A percentile compares a stretch with the other conserved stretches of the same genome.
Conservation (phyloP, 2,888 invertebrate species). For the Caenorhabditis sp. region DNA sequence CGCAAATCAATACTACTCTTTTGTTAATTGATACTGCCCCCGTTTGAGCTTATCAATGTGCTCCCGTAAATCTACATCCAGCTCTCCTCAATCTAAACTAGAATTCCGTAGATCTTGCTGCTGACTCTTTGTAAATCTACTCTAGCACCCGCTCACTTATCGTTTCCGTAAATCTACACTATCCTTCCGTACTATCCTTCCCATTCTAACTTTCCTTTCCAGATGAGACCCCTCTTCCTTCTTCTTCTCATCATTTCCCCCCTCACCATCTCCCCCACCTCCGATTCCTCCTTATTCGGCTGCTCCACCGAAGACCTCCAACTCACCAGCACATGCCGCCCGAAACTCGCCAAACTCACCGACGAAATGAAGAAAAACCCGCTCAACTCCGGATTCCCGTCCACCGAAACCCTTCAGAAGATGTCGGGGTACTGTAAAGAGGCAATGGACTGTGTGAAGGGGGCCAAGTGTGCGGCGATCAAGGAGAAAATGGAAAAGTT, state of each 20-base stretch:
- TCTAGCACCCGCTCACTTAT: too few species aligned
- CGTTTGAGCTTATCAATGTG: too few species aligned
- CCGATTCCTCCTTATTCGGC: slow-evolving; percentile 17
- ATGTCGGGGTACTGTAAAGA: slow-evolving; percentile 45
- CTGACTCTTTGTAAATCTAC: too few species aligned
- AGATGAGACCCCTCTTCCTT: neutral
- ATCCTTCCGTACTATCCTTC: too few species aligned
- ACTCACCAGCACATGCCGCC: slow-evolving; percentile 37
- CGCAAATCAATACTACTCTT: too few species aligned
- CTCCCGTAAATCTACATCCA: too few species aligned
- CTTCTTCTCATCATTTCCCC: neutral
- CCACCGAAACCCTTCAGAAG: slow-evolving; percentile 41
- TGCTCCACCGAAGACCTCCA: slow-evolving; percentile 45
- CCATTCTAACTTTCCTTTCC: neutral
- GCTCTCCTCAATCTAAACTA: too few species aligned
- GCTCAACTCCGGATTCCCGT: slow-evolving; percentile 35
- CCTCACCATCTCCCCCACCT: slow-evolving; percentile 3
- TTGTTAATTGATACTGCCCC: too few species aligned
- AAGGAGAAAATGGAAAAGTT: slow-evolving; percentile 41
- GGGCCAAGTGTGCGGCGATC: slow-evolving; percentile 35
- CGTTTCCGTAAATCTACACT: too few species aligned
- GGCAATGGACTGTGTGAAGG: slow-evolving; percentile 43
- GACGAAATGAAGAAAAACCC: slow-evolving; percentile 52
- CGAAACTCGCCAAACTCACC: slow-evolving; percentile 45
- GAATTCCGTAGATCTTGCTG: too few species aligned